phyloP scores from a whole-genome alignment of 2,888 invertebrate genomes.

The Cyclophora punctaria region DNA sequence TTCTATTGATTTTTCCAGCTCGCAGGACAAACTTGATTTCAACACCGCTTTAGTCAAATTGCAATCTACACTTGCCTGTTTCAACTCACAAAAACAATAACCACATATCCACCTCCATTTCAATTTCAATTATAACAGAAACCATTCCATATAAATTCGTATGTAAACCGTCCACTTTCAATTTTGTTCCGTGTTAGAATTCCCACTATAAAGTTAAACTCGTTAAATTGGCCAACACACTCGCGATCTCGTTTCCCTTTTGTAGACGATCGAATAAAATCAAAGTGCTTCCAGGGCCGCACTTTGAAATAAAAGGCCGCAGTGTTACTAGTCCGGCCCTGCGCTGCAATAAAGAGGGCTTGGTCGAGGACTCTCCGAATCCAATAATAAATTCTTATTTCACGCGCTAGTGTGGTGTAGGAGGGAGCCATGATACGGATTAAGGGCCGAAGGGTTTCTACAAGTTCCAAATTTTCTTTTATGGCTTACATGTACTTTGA shows the following conservation, averaged over 20 bases:
- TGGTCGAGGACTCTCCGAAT: constrained; percentile 15
- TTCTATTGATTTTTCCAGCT: too few relatives aligned
- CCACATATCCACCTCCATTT: background rate
- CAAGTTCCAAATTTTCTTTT: too few relatives aligned
- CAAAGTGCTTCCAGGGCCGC: constrained; percentile 11
- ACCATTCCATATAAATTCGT: background rate
- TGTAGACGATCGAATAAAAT: constrained; percentile 17
- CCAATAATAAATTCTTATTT: constrained; percentile 24
- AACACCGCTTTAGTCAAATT: background rate
- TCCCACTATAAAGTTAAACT: background rate
- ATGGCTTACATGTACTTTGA: too few relatives aligned
- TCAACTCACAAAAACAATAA: background rate
- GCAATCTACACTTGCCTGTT: background rate
- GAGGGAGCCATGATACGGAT: background rate
- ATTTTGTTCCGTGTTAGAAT: too few relatives aligned
- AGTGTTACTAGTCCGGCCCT: constrained; percentile 10
- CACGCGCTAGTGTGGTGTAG: constrained; percentile 11
- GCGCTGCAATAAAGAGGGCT: constrained; percentile 18
- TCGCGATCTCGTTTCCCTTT: constrained; percentile 5
- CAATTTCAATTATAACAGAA: background rate
- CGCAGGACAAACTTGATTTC: background rate
- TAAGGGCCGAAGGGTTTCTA: too few relatives aligned
- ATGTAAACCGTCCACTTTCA: background rate
- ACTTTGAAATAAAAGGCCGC: constrained; percentile 15
- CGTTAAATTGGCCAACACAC: background rate